Evolutionary conservation across 1,140 invertebrate species (phyloP), one percentile per base, ranked within the genome.

Genomic region (Radopholus similis): DNA sequence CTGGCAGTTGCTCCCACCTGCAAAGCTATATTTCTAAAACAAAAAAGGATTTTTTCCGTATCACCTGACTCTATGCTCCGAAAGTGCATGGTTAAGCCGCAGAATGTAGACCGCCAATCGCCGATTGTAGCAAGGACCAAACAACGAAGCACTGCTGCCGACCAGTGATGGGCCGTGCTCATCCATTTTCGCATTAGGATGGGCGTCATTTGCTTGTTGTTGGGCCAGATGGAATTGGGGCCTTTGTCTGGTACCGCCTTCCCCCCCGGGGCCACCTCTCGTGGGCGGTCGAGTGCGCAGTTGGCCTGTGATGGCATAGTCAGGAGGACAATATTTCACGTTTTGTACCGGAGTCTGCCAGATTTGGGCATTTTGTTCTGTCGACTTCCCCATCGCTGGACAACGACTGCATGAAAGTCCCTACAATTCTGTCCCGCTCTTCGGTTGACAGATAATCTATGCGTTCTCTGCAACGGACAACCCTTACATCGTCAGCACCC

Each of bases 1-100:
- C 55, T 8, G 66, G 38, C 18, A 76, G 59, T 30, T 76, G 88
- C 66, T 90, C 83, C 92, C 92, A 95, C 9, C 88, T 87, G 0
- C n/a, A n/a, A n/a, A n/a, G n/a, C n/a, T n/a, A n/a, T n/a, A n/a
- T n/a, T n/a, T n/a, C n/a, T n/a, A n/a, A 90, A 55, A 44, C 26
- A 13, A 55, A 55, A 26, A 30, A 15, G 9, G 15, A 4, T 40
- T 64, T 64, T 23, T 54, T 8, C 18, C 23, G 4, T 13, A 2
- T 28, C 26, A 70, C 68, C 66, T 34, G 11, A 53, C 68, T n/a
- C 37, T 44, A 1, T 70, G 49, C 6, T 70, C 51, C 2, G 49
- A 28, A 37, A 70, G 2, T 21, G 64, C 64, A 15, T 44, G 13
- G 15, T 72, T 18, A 13, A 70, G 38, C 18, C 68, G 57, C 8